Evolutionary conservation across 2,113 vertebrate genomes (phyloP).

Genomic region (Xenopus tropicalis): DNA sequence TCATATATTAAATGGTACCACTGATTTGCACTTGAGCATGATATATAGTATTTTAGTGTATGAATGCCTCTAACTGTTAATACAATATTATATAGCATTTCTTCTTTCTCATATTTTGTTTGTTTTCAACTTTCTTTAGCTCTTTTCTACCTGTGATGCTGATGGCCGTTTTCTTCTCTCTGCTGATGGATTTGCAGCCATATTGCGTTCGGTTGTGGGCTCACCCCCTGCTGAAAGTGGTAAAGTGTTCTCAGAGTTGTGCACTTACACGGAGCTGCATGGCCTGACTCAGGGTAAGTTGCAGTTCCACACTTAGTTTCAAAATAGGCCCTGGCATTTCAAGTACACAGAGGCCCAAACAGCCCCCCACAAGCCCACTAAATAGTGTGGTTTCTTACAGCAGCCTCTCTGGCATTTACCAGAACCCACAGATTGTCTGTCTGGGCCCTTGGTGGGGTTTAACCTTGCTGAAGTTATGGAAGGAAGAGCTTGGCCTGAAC

Average conservation of each 20-base stretch:
- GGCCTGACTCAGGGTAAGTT: conserved; percentile 20
- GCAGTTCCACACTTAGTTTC: too few relatives aligned
- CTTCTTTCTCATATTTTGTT: not conserved
- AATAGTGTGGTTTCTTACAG: too few relatives aligned
- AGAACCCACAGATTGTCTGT: too few relatives aligned
- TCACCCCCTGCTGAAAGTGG: conserved; percentile 22
- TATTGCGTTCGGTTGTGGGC: conserved; percentile 33
- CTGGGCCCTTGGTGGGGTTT: not conserved
- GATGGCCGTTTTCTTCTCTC: conserved; percentile 33
- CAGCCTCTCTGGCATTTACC: too few relatives aligned
- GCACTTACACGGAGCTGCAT: conserved; percentile 2
- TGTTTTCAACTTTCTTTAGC: conserved; percentile 2
- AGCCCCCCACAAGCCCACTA: too few relatives aligned
- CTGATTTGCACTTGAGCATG: too few relatives aligned
- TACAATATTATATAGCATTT: not conserved
- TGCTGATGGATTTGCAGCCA: conserved; percentile 32
- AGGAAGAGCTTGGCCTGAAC: too few relatives aligned
- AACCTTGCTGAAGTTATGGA: not conserved
- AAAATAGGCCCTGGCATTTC: too few relatives aligned
- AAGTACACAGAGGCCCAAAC: too few relatives aligned
- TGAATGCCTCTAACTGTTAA: too few relatives aligned
- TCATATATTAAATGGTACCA: too few relatives aligned
- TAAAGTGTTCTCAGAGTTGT: conserved; percentile 33
- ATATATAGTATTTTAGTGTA: too few relatives aligned
- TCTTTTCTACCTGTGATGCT: conserved; percentile 29